phyloP scores from a whole-genome alignment of 2,113 vertebrate species.

The Paradoxurus hermaphroditus region DNA sequence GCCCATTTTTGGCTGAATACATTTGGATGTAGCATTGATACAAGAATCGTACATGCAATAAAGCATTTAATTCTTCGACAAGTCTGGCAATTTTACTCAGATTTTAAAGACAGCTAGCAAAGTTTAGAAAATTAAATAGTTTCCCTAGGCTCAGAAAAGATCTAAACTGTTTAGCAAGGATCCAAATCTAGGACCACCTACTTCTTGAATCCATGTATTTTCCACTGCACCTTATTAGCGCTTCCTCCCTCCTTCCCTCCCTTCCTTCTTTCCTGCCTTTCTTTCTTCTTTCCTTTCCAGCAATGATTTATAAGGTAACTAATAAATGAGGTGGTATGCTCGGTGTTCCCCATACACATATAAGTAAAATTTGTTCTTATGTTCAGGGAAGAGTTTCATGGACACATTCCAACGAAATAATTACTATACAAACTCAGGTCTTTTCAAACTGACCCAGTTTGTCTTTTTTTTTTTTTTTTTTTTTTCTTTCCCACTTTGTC shows the following conservation, averaged over 20 bases:
- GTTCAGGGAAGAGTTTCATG: neutral
- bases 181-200: neutral
- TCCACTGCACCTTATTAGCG: neutral
- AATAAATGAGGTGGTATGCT: neutral
- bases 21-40: neutral
- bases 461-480: no score
- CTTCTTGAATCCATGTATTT: neutral
- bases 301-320: neutral
- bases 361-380: neutral
- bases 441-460: neutral
- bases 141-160: neutral
- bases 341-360: neutral
- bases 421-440: neutral
- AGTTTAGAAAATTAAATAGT: neutral
- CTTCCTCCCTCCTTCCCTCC: accelerated
- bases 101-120: neutral
- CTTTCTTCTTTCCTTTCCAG: accelerated
- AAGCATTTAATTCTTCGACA: neutral
- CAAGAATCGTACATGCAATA: neutral
- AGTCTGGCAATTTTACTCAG: neutral
- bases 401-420: neutral
- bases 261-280: neutral
- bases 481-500: no score
- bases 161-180: neutral
- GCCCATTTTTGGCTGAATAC: neutral